Evolutionary conservation across 64 coral and sea anemone genomes (phyloP), one percentile per base, ranked within the genome.

Genomic region (Hydrozoanthus tunicans): DNA sequence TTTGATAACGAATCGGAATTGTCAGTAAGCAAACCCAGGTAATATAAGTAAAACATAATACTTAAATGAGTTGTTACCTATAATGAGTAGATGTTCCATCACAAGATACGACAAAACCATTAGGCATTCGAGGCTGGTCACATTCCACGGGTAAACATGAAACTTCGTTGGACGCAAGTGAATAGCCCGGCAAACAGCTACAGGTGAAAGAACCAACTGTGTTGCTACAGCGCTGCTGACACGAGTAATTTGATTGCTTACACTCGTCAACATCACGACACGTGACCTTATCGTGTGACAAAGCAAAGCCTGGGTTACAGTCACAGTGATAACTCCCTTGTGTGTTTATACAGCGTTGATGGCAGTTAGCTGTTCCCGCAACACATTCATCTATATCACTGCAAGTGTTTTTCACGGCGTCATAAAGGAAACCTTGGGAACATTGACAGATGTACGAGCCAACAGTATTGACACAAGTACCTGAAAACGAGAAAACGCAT

Each of bases 241-340:
- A 95, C 9, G 78, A 77, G 85, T 89, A 77, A 89, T 83, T 89
- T 78, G 91, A 92, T 51, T 95, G 94, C 77, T 79, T 90, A 77
- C 94, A 95, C 23, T 95, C 91, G 62, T 95, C 71, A 54, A 95
- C n/a, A 58, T 95, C 94, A 14, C 23, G 10, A 77, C 94, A 95
- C 4, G 77, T 95, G 13, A 92, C 7, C 8, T 79, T 80, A 79
- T 95, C 94, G 4, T 55, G 70, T 14, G 79, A 77, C 57, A 95
- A 64, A n/a, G 53, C 74, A 62, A 89, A 95, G 53, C 94, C 94
- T 65, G 90, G 84, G 62, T 68, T 92, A 56, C 94, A 95, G 57
- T 54, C 91, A 59, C 94, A 95, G 65, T 90, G 17, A 12, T 92
- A 95, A 20, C 79, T 90, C 3, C 91, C 91, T 59, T 64, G 62